Conservation (phyloP, 1,140 invertebrate genomes). For the Tribolium castaneum region DNA sequence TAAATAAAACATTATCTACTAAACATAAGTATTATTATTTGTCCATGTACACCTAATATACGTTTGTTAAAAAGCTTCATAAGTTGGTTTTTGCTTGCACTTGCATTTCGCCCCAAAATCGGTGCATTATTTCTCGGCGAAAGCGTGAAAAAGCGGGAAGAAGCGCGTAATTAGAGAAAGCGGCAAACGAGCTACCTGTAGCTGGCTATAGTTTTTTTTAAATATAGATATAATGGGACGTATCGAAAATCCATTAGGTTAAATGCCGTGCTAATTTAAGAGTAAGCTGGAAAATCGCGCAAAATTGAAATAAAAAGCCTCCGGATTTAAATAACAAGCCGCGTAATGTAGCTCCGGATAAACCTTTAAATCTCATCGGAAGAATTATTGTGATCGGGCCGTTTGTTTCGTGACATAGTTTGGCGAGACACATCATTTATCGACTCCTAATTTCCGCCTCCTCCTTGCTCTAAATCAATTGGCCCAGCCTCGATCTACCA, state of each 20-base stretch:
- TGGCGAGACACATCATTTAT: slow-evolving; percentile 43
- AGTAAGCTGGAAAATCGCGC: slow-evolving; percentile 58
- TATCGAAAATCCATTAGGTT: slow-evolving; percentile 59
- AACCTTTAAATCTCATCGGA: slow-evolving; percentile 51
- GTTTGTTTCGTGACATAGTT: slow-evolving; percentile 44
- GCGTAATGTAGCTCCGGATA: slow-evolving; percentile 50
- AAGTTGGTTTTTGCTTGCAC: too few species aligned
- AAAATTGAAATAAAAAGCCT: slow-evolving; percentile 61
- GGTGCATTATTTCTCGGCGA: not conserved
- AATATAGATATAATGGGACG: slow-evolving; percentile 55
- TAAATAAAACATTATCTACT: too few species aligned
- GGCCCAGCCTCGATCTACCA: slow-evolving; percentile 50
- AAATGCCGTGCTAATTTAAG: slow-evolving; percentile 60
- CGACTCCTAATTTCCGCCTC: slow-evolving; percentile 38
- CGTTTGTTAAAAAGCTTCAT: too few species aligned
- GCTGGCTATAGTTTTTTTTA: slow-evolving; percentile 44
- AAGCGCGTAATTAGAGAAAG: slow-evolving; percentile 27
- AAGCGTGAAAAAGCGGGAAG: not conserved
- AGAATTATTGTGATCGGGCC: slow-evolving; percentile 52
- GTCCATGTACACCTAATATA: too few species aligned
- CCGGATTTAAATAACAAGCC: slow-evolving; percentile 57
- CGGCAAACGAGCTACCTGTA: slow-evolving; percentile 53
- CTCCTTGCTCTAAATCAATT: slow-evolving; percentile 53
- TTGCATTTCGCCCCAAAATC: not conserved
- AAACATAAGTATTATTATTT: too few species aligned